Evolutionary conservation across 2,113 vertebrate species (phyloP).

Genomic region (Phocoena phocoena): DNA sequence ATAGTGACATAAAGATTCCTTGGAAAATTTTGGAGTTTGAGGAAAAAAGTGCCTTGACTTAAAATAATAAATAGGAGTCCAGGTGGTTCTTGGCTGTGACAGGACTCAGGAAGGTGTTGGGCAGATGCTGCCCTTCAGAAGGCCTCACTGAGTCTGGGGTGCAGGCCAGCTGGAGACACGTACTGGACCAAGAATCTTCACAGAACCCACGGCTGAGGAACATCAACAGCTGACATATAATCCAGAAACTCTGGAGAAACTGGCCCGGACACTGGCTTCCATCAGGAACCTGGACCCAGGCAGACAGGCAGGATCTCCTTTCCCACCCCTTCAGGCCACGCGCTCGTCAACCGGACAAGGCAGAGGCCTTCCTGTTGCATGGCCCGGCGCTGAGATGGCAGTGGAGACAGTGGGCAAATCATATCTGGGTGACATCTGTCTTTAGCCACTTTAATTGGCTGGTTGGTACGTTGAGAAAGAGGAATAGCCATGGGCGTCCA

Average conservation of each 20-base stretch:
- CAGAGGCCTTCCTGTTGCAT: neutral
- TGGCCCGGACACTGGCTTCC: neutral
- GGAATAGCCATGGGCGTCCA: neutral
- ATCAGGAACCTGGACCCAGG: neutral
- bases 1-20: neutral
- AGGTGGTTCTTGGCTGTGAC: neutral
- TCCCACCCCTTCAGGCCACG: neutral
- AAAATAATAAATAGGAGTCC: neutral
- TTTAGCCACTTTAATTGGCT: neutral
- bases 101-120: neutral
- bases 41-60: neutral
- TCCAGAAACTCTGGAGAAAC: neutral
- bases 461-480: neutral
- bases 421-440: accelerated
- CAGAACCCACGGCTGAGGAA: accelerated
- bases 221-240: accelerated
- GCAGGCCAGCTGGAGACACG: accelerated
- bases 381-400: neutral
- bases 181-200: neutral
- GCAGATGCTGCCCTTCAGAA: neutral
- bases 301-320: neutral
- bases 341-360: accelerated
- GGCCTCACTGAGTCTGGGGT: neutral
- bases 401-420: neutral
- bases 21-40: neutral